Evolutionary conservation across 1,140 invertebrate genomes (phyloP), one percentile per base, ranked within the genome.

Genomic region (Philopotamus ludificatus): DNA sequence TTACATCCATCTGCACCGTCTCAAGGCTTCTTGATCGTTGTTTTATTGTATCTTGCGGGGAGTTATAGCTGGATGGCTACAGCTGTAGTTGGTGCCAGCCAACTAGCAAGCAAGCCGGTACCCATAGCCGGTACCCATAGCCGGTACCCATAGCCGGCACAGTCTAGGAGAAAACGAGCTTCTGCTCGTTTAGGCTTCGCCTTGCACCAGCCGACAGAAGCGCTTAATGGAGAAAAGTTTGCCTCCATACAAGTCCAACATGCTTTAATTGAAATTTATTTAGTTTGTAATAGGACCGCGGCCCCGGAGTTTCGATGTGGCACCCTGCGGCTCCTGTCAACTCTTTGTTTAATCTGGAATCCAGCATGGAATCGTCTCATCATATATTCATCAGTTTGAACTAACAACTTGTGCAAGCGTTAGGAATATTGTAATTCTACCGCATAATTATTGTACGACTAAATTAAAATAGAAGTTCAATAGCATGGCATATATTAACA

Each of bases 241-340:
- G 41, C 65, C 50, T 45, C 54, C 49, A 42, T 60, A 53, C 66
- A 54, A 64, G 66, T 60, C 45, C 54, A 60, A 68, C 61, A 63
- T 58, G 62, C 61, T 68, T 68, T 68, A 68, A 68, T 68, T 68
- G 66, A 68, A 68, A 68, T 68, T 68, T 68, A 68, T 68, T 68
- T 68, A 60, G 66, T 68, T 54, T 42, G 47, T 68, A 64, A 68
- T 68, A 67, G 54, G 47, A 67, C 26, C 66, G 26, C 49, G 28
- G 21, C 18, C 20, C 20, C n/a, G 22, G 50, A 10, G 20, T 34
- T 34, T 34, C 28, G 28, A 34, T 53, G 50, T 25, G 2, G 22
- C 50, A 20, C 9, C 22, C 20, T 53, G 1, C 22, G 22, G 18
- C 50, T 23, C 4, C 50, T 53, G 50, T 22, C 50, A 22, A 25